Percentiles rank a stretch among this genome's conserved stretches.
Evolutionary conservation across 2,797 vertebrate genomes (phyloP).

Genomic region (Nannoperca australis): DNA sequence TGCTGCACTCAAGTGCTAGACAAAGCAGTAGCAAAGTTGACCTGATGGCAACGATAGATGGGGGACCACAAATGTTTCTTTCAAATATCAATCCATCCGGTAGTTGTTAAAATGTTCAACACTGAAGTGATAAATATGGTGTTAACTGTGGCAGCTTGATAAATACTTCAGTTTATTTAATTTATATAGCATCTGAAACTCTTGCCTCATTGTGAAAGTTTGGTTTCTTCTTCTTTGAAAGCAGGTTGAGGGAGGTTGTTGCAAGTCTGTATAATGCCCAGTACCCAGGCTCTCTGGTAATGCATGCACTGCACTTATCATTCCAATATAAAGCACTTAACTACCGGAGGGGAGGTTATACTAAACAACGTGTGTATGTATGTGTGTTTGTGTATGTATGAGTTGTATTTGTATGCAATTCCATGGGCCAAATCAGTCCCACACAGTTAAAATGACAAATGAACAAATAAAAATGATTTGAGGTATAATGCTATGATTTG

Average conservation of each 20-base stretch:
- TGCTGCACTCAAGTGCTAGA: neutral
- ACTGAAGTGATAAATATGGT: neutral
- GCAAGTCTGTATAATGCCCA: conserved; percentile 34
- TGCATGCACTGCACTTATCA: conserved; percentile 67
- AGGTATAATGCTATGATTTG: conserved; percentile 49
- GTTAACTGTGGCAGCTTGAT: conserved; percentile 14
- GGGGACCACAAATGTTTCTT: neutral
- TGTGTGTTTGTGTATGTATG: conserved; percentile 39
- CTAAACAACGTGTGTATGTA: conserved; percentile 37
- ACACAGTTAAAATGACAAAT: conserved; percentile 51
- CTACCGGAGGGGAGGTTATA: conserved; percentile 37
- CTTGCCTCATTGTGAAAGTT: conserved; percentile 25
- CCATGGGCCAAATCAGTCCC: conserved; percentile 53
- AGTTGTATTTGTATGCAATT: conserved; percentile 60
- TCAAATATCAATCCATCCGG: neutral
- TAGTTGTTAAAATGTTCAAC: neutral
- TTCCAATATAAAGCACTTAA: conserved; percentile 65
- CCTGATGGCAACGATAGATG: neutral
- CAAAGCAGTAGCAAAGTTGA: neutral
- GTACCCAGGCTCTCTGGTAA: conserved; percentile 42
- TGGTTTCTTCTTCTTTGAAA: conserved; percentile 30
- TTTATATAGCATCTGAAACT: conserved; percentile 9
- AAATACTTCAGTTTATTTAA: neutral
- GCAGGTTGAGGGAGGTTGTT: conserved; percentile 39
- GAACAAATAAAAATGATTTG: conserved; percentile 72